A percentile compares a stretch with the other conserved stretches of the same genome.
Evolutionary conservation across 2,797 vertebrate genomes (phyloP).

Genomic region (Pipistrellus pygmaeus): DNA sequence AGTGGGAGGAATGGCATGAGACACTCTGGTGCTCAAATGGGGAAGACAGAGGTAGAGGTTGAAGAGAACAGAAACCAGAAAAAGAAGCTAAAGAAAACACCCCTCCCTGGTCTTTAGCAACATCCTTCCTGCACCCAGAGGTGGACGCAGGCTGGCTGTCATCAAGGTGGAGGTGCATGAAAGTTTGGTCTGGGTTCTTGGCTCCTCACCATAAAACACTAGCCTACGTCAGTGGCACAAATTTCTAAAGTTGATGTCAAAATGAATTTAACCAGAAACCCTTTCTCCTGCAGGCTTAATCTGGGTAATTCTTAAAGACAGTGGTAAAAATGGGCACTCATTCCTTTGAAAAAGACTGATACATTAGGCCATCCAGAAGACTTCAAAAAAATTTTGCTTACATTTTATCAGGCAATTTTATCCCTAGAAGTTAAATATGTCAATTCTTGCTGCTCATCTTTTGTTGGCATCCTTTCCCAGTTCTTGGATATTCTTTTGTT

Average conservation of each 20-base stretch:
- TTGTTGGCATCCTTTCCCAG: not conserved
- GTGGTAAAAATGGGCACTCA: not conserved
- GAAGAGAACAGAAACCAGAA: not conserved
- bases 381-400: not conserved
- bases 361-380: not conserved
- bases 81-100: not conserved
- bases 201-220: not conserved
- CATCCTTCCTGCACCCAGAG: accelerated
- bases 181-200: not conserved
- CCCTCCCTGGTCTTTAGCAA: not conserved
- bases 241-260: not conserved
- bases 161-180: accelerated
- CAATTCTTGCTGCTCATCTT: not conserved
- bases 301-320: not conserved
- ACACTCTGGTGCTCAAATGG: not conserved
- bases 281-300: not conserved
- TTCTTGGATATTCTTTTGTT: not conserved
- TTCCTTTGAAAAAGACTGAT: not conserved
- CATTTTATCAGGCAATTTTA: not conserved
- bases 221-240: not conserved
- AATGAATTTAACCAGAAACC: not conserved
- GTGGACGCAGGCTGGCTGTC: accelerated
- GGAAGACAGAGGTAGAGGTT: not conserved
- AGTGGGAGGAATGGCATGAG: not conserved
- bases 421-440: not conserved